Evolutionary conservation across 2,797 vertebrate genomes (phyloP), one percentile per base, ranked within the genome.

Genomic region (Tenualosa thibaudeaui): DNA sequence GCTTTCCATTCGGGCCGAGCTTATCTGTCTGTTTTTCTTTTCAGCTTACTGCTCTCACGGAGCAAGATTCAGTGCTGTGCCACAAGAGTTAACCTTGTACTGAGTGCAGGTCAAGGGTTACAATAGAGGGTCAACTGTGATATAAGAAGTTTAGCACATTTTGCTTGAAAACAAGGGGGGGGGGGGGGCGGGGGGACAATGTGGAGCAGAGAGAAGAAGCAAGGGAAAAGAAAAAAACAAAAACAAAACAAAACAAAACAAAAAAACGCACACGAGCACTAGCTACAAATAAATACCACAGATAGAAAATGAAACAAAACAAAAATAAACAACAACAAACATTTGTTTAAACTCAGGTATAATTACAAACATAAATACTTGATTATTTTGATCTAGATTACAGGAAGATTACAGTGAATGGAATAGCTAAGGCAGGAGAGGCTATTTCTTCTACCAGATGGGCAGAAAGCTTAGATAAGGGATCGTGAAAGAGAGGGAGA

Each of bases 231-330:
- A 88, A 84, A 87, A 82, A 85, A 89, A 82, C 31, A 31, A 1
- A 31, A 31, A 31, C 31, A 31, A 86, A 85, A 88, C 31, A 82
- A 86, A 86, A 26, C n/a, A 82, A 85, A 89, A 82, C 31, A 31
- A 1, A 31, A 31, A 31, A 85, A 86, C 87, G 90, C 49, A 82
- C 84, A 92, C 88, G 94, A 91, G 88, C 85, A 93, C 91, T 94
- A 93, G 91, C 93, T 95, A 94, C 91, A 96, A 96, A 96, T 96
- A 96, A 96, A 96, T 96, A 96, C 94, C 94, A 96, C 93, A 94
- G 93, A 94, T 93, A 94, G 92, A 94, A 94, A 95, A 95, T 91
- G 83, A 88, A 89, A 88, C 94, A 91, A 93, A 68, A 31, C 3
- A 3, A 71, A 78, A 40, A 9, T 22, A 43, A 46, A 78, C 37